A percentile compares a stretch with the other conserved stretches of the same genome.
phyloP scores from a whole-genome alignment of 2,888 invertebrate species.

The Agapostemon virescens region DNA sequence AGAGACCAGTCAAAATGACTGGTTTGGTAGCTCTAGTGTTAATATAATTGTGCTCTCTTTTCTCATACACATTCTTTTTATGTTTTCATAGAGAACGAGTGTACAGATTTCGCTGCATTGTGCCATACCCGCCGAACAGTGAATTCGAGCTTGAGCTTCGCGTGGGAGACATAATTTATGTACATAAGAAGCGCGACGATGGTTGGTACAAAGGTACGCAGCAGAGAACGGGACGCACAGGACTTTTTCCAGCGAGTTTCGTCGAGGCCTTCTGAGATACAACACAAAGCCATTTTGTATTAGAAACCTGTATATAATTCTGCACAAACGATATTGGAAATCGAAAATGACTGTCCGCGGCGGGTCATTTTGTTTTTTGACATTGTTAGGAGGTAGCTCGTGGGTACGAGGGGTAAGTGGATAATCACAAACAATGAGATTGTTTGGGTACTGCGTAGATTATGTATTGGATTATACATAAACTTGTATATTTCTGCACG shows the following conservation, averaged over 20 bases:
- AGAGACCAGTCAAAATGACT: too few species aligned
- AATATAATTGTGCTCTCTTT: background rate
- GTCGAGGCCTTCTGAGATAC: slow-evolving; percentile 86
- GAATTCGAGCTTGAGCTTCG: slow-evolving; percentile 95
- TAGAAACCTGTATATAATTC: slow-evolving; percentile 80
- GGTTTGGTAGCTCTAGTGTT: too few species aligned
- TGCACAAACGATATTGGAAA: slow-evolving; percentile 6
- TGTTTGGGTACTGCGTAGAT: slow-evolving; percentile 1
- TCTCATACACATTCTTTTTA: background rate
- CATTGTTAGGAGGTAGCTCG: slow-evolving; percentile 6
- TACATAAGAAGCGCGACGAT: slow-evolving; percentile 94
- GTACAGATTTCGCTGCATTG: slow-evolving; percentile 92
- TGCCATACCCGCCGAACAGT: slow-evolving; percentile 96
- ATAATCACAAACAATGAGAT: slow-evolving; percentile 9
- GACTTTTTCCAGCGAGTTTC: slow-evolving; percentile 97
- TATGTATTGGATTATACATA: background rate
- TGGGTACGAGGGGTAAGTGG: slow-evolving; percentile 42
- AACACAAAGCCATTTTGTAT: slow-evolving; percentile 74
- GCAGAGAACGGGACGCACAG: slow-evolving; percentile 93
- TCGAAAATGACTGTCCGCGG: background rate
- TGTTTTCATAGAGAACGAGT: slow-evolving; percentile 73
- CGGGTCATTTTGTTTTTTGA: slow-evolving; percentile 5
- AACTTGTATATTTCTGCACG: slow-evolving; percentile 18
- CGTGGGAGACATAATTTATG: slow-evolving; percentile 94
- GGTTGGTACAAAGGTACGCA: slow-evolving; percentile 98